Percentiles rank a stretch among this genome's conserved stretches.
Conservation (phyloP, 2,113 vertebrate genomes). For the Plestiodon gilberti region DNA sequence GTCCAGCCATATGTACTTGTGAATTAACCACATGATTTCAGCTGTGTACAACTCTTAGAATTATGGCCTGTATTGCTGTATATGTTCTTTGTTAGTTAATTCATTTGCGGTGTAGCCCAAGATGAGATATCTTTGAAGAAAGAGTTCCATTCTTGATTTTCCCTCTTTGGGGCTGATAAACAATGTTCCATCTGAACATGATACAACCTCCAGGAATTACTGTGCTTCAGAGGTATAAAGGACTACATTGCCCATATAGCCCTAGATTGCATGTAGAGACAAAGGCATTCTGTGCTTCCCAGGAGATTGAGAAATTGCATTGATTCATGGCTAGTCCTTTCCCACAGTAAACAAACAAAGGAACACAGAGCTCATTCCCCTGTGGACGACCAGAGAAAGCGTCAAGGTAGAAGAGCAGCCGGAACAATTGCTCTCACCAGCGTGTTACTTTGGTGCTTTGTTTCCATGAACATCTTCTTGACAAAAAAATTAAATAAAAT, state of each 20-base stretch:
- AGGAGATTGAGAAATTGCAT: not conserved
- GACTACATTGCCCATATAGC: not conserved
- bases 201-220: not conserved
- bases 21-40: not conserved
- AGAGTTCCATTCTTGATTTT: not conserved
- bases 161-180: not conserved
- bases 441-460: not conserved
- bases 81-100: not conserved
- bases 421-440: not conserved
- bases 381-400: not conserved
- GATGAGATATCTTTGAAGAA: not conserved
- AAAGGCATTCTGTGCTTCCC: conserved; percentile 1
- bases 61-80: not conserved
- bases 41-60: not conserved
- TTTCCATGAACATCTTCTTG: not conserved
- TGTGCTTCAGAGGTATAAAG: not conserved
- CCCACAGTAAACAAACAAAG: conserved; percentile 20
- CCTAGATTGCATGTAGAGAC: not conserved
- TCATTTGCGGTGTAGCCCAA: not conserved
- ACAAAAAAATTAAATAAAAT: too few species aligned
- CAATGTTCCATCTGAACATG: not conserved
- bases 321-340: conserved; percentile 7
- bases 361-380: not conserved
- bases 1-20: not conserved
- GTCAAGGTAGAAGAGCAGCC: not conserved